A percentile compares a stretch with the other conserved stretches of the same genome.
phyloP scores from a whole-genome alignment of 2,797 vertebrate genomes.

The Merluccius polli region DNA sequence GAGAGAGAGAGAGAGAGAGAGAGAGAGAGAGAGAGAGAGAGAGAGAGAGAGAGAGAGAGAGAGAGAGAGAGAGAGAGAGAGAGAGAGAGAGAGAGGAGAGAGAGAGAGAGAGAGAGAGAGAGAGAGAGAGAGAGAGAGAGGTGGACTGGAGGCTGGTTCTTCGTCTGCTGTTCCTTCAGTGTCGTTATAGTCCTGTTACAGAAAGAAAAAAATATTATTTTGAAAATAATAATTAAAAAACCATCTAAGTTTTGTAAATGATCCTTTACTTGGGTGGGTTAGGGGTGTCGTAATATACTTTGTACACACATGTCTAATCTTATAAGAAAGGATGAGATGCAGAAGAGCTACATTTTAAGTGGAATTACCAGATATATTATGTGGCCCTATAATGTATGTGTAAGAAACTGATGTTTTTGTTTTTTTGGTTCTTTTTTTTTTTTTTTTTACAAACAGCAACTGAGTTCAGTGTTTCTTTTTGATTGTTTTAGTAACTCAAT shows the following conservation, averaged over 20 bases:
- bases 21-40: constrained; percentile 54
- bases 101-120: constrained; percentile 32
- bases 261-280: constrained; percentile 65
- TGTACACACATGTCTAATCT: constrained; percentile 79
- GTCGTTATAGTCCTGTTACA: constrained; percentile 76
- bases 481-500: constrained; percentile 79
- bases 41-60: constrained; percentile 31
- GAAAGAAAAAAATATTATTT: constrained; percentile 72
- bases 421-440: constrained; percentile 40
- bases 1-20: constrained; percentile 41
- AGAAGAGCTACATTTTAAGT: constrained; percentile 66
- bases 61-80: constrained; percentile 28
- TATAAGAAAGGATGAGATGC: constrained; percentile 65
- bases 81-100: constrained; percentile 50
- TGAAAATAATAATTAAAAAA: constrained; percentile 70
- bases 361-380: constrained; percentile 65
- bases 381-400: constrained; percentile 70
- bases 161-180: constrained; percentile 77
- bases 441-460: constrained; percentile 74
- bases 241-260: constrained; percentile 81
- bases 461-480: constrained; percentile 78
- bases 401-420: constrained; percentile 52
- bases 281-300: constrained; percentile 72
- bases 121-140: constrained; percentile 55
- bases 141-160: constrained; percentile 82